phyloP scores from a whole-genome alignment of 2,888 invertebrate species.

The Crepidodera aurea region DNA sequence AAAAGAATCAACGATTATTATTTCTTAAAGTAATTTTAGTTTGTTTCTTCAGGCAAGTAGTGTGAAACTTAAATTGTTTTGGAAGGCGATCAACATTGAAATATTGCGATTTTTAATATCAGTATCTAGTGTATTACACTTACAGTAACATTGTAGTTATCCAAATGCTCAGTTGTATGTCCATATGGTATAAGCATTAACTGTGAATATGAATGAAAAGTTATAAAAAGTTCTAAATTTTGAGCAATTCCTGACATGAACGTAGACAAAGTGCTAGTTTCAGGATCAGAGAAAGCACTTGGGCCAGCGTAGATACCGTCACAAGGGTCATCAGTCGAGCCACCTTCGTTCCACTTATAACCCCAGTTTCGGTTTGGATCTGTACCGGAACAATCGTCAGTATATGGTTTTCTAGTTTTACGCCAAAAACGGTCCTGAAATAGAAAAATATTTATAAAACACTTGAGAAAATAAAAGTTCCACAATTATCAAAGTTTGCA shows the following conservation, averaged over 20 bases:
- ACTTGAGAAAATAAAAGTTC: no score
- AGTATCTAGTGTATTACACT: no score
- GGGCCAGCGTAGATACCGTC: slow-evolving; percentile 72
- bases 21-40: no score
- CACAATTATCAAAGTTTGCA: no score
- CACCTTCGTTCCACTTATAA: slow-evolving; percentile 69
- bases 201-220: slow-evolving; percentile 80
- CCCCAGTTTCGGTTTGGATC: slow-evolving; percentile 85
- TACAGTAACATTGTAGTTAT: slow-evolving; percentile 69
- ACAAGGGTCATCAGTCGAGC: slow-evolving; percentile 66
- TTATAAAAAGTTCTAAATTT: slow-evolving; percentile 66
- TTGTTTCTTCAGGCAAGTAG: no score
- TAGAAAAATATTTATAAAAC: no score
- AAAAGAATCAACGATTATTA: no score
- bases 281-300: slow-evolving; percentile 75
- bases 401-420: slow-evolving; percentile 68
- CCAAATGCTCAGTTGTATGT: slow-evolving; percentile 66
- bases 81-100: no score
- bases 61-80: no score
- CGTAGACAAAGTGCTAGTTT: slow-evolving; percentile 65
- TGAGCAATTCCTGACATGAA: slow-evolving; percentile 62
- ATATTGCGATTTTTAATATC: no score
- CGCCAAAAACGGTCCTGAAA: slow-evolving; percentile 75
- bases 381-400: slow-evolving; percentile 66
- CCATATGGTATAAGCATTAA: slow-evolving; percentile 76